Base-by-base conservation (phyloP, 2,797 vertebrate genomes). In the Chelon auratus region DNA sequence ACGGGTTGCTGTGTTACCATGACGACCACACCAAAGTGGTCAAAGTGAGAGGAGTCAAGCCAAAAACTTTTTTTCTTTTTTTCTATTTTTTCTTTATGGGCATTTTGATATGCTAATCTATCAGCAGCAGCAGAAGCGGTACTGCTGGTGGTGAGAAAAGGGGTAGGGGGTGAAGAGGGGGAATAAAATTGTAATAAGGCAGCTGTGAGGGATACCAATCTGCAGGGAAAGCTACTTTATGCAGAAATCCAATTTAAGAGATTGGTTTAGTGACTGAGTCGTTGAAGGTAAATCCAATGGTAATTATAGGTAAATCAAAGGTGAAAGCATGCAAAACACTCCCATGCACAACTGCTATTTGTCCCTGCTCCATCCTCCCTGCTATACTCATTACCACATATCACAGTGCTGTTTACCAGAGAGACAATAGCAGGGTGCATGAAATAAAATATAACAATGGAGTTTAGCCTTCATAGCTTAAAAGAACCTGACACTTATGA, bases 291-390 rank as follows among this genome's bases (percentile, higher is more conserved):
- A 92, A 91, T 87, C 84, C 86, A 89, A 78, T 82, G 83, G 80
- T 91, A 92, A 92, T 93, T 93, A 90, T 88, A 85, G 86, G 82
- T 90, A 92, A 93, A 93, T 92, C 91, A 91, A 87, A 92, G 88
- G 89, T 89, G 88, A 89, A 89, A 82, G 82, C 87, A 87, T 89
- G 86, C 89, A 90, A 87, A 91, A 87, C 83, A 88, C 61, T 81
- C 53, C 50, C 47, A 5, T 78, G 75, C 75, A 80, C 87, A 83
- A 45, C 51, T 55, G 62, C 76, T 30, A 45, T 63, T 72, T 47
- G 9, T 62, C 57, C 45, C 36, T n/a, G 66, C 45, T 52, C 48
- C 30, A 3, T 18, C 62, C 66, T 45, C 22, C 56, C 13, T 47
- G 5, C 62, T 66, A 63, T 65, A 72, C 65, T 87, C 80, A 91